Conservation (phyloP, 2,888 invertebrate genomes). For the Platerodrilus igneus region DNA sequence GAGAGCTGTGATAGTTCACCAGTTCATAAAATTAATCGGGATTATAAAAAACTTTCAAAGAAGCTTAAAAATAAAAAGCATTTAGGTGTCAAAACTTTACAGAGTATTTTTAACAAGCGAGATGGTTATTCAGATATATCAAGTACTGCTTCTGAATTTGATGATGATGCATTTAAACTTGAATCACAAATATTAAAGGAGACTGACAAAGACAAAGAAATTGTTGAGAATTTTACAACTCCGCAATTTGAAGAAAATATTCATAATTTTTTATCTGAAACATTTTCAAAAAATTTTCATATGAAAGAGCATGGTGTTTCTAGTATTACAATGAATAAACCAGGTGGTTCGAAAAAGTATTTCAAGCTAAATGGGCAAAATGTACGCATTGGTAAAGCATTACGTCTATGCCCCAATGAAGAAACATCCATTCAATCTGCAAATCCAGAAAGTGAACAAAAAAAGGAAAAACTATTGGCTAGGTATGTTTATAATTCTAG, state of each 20-base stretch:
- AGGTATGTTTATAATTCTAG: constrained; percentile 48
- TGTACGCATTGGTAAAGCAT: constrained; percentile 45
- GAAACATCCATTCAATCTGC: constrained; percentile 33
- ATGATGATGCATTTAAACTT: constrained; percentile 31
- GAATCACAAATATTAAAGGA: too few species aligned
- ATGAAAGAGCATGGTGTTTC: constrained; percentile 28
- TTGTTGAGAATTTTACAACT: too few species aligned
- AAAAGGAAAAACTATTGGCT: constrained; percentile 46
- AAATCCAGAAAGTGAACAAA: constrained; percentile 39
- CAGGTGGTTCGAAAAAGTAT: constrained; percentile 41
- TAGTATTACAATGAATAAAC: constrained; percentile 28
- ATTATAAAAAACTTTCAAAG: constrained; percentile 49
- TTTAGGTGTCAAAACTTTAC: constrained; percentile 52
- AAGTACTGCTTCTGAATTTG: constrained; percentile 44
- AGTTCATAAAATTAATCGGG: constrained; percentile 50
- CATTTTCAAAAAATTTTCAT: constrained; percentile 43
- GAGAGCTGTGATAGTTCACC: constrained; percentile 53
- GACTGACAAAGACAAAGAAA: background rate
- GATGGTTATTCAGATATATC: constrained; percentile 48
- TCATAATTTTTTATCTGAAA: constrained; percentile 45
- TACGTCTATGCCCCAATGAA: constrained; percentile 46
- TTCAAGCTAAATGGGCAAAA: constrained; percentile 43
- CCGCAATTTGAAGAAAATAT: constrained; percentile 48
- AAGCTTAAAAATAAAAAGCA: constrained; percentile 49
- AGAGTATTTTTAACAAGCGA: constrained; percentile 46